A percentile compares a stretch with the other conserved stretches of the same genome.
phyloP scores from a whole-genome alignment of 2,888 invertebrate genomes.

The Plagiodera versicolora region DNA sequence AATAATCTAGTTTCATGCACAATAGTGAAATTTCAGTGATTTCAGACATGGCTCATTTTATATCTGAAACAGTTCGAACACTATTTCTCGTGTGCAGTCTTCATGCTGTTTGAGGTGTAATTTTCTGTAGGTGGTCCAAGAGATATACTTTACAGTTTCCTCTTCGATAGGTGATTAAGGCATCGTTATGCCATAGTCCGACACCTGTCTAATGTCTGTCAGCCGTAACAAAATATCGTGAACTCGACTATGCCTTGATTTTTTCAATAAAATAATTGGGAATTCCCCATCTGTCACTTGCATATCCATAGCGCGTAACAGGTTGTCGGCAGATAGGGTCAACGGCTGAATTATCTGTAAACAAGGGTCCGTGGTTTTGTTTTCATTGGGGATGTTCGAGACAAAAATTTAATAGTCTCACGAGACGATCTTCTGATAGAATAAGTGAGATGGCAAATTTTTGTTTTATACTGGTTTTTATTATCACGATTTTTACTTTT shows the following conservation, averaged over 20 bases:
- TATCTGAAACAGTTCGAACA: too few relatives aligned
- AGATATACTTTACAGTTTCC: too few relatives aligned
- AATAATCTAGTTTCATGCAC: too few relatives aligned
- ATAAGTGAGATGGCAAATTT: too few relatives aligned
- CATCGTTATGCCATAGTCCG: neutral
- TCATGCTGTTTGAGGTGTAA: too few relatives aligned
- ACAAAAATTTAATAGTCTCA: too few relatives aligned
- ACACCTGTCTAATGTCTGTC: neutral
- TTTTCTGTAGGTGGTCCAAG: too few relatives aligned
- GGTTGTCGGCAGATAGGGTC: neutral
- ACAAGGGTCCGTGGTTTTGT: neutral
- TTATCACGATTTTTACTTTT: constrained; percentile 15
- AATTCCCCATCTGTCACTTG: neutral
- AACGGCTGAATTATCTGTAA: neutral
- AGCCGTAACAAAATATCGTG: neutral
- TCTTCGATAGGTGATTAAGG: neutral
- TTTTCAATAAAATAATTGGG: neutral
- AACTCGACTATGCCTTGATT: neutral
- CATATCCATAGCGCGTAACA: neutral
- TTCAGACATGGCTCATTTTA: too few relatives aligned
- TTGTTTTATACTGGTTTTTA: neutral
- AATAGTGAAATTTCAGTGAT: too few relatives aligned
- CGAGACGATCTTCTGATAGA: too few relatives aligned
- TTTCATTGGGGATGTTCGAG: neutral
- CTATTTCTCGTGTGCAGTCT: too few relatives aligned